Conservation (phyloP, 2,113 vertebrate genomes). For the Corvus moneduloides region DNA sequence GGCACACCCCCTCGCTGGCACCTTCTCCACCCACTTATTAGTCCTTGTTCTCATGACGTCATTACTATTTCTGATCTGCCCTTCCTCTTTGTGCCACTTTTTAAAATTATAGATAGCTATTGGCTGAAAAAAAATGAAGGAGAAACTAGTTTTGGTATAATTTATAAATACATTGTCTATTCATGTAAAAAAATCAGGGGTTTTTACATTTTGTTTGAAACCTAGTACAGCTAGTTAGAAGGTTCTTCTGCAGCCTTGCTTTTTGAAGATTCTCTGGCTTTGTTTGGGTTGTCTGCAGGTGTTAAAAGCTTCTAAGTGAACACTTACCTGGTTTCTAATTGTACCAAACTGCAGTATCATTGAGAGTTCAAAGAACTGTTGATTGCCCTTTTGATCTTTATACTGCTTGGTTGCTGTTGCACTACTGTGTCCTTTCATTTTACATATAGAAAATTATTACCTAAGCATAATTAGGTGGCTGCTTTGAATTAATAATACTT, state of each 20-base stretch:
- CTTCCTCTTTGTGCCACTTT: neutral
- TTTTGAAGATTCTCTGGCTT: neutral
- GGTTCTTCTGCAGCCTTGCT: neutral
- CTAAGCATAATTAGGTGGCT: neutral
- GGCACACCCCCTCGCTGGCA: neutral
- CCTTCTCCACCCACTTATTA: neutral
- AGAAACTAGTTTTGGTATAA: neutral
- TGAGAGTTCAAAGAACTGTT: neutral
- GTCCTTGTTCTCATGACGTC: neutral
- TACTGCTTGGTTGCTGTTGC: neutral
- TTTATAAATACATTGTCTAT: neutral
- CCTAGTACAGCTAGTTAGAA: neutral
- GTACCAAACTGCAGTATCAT: neutral
- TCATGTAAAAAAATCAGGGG: neutral
- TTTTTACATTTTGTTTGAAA: neutral
- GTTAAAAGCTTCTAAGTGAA: neutral
- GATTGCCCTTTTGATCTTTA: constrained; percentile 17
- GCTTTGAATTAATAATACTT: neutral
- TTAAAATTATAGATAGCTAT: neutral
- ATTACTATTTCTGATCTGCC: neutral
- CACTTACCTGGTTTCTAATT: neutral
- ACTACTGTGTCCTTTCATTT: neutral
- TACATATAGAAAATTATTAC: neutral
- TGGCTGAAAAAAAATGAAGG: neutral
- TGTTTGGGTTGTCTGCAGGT: neutral